Evolutionary conservation across 2,113 vertebrate species (phyloP).

Genomic region (Alces alces): DNA sequence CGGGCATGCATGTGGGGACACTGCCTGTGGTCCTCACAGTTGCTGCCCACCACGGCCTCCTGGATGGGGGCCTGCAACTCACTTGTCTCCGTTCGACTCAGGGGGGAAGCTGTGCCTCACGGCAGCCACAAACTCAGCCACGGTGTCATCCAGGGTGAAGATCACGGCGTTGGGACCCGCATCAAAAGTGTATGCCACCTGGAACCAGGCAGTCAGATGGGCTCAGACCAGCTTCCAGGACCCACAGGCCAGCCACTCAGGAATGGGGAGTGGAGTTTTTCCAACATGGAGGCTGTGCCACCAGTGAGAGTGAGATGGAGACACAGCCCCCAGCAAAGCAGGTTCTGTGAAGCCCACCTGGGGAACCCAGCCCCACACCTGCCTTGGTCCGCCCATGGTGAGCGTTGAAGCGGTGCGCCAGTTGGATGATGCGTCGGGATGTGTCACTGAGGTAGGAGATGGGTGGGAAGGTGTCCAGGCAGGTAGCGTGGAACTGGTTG

Average conservation of each 20-base stretch:
- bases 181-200: conserved; percentile 95
- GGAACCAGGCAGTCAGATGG: neutral
- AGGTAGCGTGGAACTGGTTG: conserved; percentile 97
- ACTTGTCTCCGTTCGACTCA: conserved; percentile 84
- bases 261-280: neutral
- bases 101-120: conserved; percentile 90
- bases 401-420: conserved; percentile 90
- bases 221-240: neutral
- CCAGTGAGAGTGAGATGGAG: neutral
- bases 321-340: neutral
- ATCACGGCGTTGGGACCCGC: conserved; percentile 95
- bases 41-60: neutral
- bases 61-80: conserved; percentile 61
- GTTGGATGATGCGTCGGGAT: conserved; percentile 85
- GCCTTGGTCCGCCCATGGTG: conserved; percentile 87
- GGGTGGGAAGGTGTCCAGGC: conserved; percentile 95
- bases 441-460: conserved; percentile 93
- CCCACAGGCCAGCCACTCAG: neutral
- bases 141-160: conserved; percentile 84
- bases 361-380: rapidly evolving
- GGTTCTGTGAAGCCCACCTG: neutral
- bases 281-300: neutral
- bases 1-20: neutral
- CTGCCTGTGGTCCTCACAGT: neutral
- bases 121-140: conserved; percentile 88